Base-by-base conservation (phyloP, 2,113 vertebrate species). In the Eupsittula cactorum region DNA sequence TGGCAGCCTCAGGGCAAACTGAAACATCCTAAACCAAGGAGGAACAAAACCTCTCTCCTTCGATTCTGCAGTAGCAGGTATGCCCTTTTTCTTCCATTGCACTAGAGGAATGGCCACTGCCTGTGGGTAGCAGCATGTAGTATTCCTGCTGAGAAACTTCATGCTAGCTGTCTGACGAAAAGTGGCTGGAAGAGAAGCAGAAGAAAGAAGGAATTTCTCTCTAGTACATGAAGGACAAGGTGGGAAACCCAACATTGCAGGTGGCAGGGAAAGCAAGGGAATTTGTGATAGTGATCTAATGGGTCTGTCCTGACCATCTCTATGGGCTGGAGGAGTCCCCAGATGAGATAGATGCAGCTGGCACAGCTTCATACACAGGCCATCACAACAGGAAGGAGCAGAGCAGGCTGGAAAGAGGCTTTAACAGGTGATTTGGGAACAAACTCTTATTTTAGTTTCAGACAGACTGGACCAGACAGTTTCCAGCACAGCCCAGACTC, bases 31-130 rank as follows among this genome's bases (percentile, higher is more conserved):
- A n/a, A 35, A 35, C 6, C 57, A 35, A 59, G 33, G 9, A 69
- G 52, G 29, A 76, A 64, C 12, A 74, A 52, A 88, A 14, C 7
- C 10, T 68, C 12, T 41, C 16, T 82, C 31, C 55, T 82, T 64
- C 1, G 0, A 33, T 35, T 73, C 44, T 60, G 23, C 39, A 60
- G 47, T 9, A 59, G 18, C 8, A 60, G 15, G 27, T 59, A 70
- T 1, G 3, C 6, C 7, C 23, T 33, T 79, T 68, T 27, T 68
- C 25, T 35, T 33, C n/a, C 10, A 3, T 2, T 63, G 8, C 31
- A n/a, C 46, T 37, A 12, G 1, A 67, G n/a, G 11, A 82, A 50
- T 0, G 0, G 31, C 4, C 8, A 12, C 16, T 42, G 57, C 7
- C 25, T 7, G 5, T 21, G 49, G 29, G 33, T 6, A 93, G 35